Conservation (phyloP, 2,113 vertebrate species). For the Prinia subflava region DNA sequence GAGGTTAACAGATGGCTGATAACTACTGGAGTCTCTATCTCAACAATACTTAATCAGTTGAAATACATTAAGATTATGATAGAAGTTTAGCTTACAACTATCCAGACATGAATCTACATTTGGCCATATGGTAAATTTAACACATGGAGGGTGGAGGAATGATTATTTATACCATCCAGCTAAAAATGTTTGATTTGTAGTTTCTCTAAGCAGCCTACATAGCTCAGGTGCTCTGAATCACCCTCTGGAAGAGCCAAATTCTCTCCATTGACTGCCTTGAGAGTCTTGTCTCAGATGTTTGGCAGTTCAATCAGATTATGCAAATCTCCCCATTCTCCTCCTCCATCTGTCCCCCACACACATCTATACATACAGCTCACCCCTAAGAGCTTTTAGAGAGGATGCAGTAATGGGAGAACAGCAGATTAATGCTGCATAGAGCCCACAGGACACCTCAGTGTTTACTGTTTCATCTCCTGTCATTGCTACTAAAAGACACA, state of each 20-base stretch:
- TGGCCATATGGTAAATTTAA: background rate
- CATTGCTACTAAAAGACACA: background rate
- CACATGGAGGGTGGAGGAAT: background rate
- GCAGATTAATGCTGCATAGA: background rate
- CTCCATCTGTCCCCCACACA: background rate
- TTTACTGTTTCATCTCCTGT: background rate
- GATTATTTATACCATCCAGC: background rate
- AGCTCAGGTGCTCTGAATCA: constrained; percentile 10
- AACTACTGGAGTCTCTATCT: background rate
- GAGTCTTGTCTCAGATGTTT: background rate
- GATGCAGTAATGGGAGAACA: background rate
- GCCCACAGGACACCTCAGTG: background rate
- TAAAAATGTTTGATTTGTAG: background rate
- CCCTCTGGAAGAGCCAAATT: background rate
- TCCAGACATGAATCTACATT: background rate
- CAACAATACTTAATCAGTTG: background rate
- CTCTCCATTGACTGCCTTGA: background rate
- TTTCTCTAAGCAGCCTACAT: background rate
- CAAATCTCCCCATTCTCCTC: background rate
- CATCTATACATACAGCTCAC: background rate
- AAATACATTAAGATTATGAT: background rate
- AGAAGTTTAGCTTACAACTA: background rate
- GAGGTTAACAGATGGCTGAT: background rate
- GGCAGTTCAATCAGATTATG: background rate
- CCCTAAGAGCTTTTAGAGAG: background rate